A percentile compares a stretch with the other conserved stretches of the same genome.
phyloP scores from a whole-genome alignment of 2,888 invertebrate genomes.

The Xanthia icteritia region DNA sequence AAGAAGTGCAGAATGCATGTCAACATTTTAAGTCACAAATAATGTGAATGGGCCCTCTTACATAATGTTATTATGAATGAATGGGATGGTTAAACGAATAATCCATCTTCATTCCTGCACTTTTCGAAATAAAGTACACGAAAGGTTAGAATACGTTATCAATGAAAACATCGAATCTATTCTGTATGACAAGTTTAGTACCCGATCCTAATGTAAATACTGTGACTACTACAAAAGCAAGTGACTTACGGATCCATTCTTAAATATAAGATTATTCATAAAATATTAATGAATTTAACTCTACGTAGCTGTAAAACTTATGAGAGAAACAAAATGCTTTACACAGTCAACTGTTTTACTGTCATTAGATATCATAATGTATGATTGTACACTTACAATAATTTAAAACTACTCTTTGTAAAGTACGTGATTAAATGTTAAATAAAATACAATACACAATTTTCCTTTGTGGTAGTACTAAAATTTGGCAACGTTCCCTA shows the following conservation, averaged over 20 bases:
- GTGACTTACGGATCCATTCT: constrained; percentile 25
- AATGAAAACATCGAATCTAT: constrained; percentile 35
- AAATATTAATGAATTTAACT: constrained; percentile 41
- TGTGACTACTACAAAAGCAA: constrained; percentile 34
- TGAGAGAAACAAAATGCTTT: constrained; percentile 51
- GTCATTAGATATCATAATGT: constrained; percentile 9
- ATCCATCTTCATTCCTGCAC: constrained; percentile 15
- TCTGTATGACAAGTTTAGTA: constrained; percentile 3
- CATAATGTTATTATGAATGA: neutral
- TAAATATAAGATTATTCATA: constrained; percentile 49
- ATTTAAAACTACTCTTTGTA: constrained; percentile 47
- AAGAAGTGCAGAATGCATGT: constrained; percentile 10
- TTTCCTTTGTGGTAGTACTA: constrained; percentile 23
- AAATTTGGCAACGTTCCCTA: constrained; percentile 59
- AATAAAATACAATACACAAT: constrained; percentile 31
- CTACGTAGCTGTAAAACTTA: constrained; percentile 30
- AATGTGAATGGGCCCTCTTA: neutral
- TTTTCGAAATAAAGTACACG: neutral
- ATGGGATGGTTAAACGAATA: neutral
- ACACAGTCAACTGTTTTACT: constrained; percentile 37
- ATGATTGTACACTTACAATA: constrained; percentile 35
- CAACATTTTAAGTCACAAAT: neutral
- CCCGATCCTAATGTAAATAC: constrained; percentile 27
- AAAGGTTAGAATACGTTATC: constrained; percentile 2
- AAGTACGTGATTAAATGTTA: constrained; percentile 33